Conservation (phyloP, 2,113 vertebrate species). For the Ptychochromis oligacanthus region DNA sequence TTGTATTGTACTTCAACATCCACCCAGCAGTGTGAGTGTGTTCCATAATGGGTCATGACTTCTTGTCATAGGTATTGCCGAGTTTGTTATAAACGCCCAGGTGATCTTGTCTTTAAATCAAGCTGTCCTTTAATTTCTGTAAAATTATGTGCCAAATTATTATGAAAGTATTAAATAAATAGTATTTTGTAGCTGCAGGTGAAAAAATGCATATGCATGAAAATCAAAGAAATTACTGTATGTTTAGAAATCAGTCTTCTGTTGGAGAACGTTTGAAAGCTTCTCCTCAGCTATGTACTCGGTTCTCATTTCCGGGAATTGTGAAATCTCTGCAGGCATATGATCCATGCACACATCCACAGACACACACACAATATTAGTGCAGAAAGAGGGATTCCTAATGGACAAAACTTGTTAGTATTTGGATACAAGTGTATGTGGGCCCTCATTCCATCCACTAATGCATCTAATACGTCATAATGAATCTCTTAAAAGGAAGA, state of each 20-base stretch:
- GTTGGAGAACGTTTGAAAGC: neutral
- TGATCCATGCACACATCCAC: neutral
- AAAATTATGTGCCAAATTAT: neutral
- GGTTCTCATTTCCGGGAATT: neutral
- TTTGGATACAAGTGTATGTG: conserved; percentile 59
- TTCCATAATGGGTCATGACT: conserved; percentile 38
- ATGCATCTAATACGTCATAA: conserved; percentile 72
- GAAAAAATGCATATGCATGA: neutral
- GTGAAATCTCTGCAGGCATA: conserved; percentile 11
- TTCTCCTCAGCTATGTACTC: neutral
- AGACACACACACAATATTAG: conserved; percentile 1
- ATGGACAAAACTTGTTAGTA: conserved; percentile 70
- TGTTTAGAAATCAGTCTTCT: neutral
- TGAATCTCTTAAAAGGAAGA: conserved; percentile 39
- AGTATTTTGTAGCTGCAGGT: neutral
- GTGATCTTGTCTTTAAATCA: conserved; percentile 5
- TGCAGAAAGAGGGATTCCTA: conserved; percentile 34
- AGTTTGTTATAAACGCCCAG: conserved; percentile 10
- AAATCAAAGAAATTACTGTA: neutral
- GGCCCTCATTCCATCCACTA: conserved; percentile 46
- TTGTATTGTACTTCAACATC: conserved; percentile 52
- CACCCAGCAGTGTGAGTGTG: conserved; percentile 7
- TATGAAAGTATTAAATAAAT: neutral
- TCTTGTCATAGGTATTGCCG: conserved; percentile 10
- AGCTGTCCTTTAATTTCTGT: conserved; percentile 5